These are phyloP conservation scores for Phyllotreta striolata DNA, from an alignment of 2,888 invertebrate species.

Conservation along the genomic window DNA sequence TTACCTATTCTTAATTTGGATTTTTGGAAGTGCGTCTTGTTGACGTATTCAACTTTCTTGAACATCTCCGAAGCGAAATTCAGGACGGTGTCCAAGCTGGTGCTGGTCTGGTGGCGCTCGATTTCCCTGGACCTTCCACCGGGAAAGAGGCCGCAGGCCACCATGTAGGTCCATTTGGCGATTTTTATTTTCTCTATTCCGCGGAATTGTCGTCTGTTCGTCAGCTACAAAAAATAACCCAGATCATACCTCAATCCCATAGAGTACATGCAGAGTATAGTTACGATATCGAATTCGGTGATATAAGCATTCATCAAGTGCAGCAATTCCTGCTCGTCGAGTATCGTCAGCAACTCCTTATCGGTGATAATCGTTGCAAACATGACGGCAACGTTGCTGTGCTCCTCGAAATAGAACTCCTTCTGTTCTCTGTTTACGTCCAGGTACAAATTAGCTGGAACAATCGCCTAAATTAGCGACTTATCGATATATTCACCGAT, in stretches of 20 bases:
- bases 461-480: constrained; percentile 23
- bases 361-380: constrained; percentile 80
- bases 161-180: constrained; percentile 97
- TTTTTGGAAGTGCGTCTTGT: constrained; percentile 64
- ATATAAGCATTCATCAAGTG: constrained; percentile 85
- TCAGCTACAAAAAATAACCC: too few relatives aligned
- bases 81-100: constrained; percentile 67
- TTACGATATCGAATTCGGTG: constrained; percentile 89
- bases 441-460: constrained; percentile 78
- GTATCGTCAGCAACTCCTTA: constrained; percentile 65
- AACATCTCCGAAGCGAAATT: constrained; percentile 80
- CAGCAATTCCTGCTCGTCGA: constrained; percentile 62
- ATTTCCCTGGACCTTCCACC: constrained; percentile 66
- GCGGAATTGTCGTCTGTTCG: constrained; percentile 56
- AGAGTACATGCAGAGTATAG: constrained; percentile 63
- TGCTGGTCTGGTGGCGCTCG: constrained; percentile 50
- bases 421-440: constrained; percentile 73
- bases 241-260: too few relatives aligned
- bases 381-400: constrained; percentile 92
- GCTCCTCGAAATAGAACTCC: constrained; percentile 84
- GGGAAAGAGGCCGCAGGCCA: constrained; percentile 88
- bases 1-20: constrained; percentile 78
- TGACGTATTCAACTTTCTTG: constrained; percentile 68
- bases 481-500: not conserved
- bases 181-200: constrained; percentile 96